These are phyloP conservation scores for Apocheima hispidaria DNA, from an alignment of 2,888 invertebrate species.

Conservation along the genomic window DNA sequence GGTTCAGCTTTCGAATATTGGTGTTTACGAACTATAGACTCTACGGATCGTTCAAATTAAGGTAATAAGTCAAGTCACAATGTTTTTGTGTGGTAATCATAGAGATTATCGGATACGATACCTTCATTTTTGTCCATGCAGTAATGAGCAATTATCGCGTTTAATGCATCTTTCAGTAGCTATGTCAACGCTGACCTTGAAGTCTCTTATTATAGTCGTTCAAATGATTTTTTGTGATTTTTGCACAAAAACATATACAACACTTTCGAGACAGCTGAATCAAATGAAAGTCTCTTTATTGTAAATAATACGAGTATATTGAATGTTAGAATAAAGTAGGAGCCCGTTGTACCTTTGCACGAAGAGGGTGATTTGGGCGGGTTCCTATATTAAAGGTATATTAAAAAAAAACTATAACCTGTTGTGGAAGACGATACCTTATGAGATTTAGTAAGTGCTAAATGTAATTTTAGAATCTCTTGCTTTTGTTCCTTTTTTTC, in stretches of 20 bases:
- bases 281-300: conserved; percentile 41
- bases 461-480: conserved; percentile 68
- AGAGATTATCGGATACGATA: conserved; percentile 2
- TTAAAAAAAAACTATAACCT: conserved; percentile 64
- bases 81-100: conserved; percentile 24
- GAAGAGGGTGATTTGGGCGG: conserved; percentile 57
- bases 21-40: conserved; percentile 58
- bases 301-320: conserved; percentile 70
- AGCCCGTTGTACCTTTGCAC: conserved; percentile 40
- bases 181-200: not conserved
- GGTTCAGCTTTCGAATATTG: conserved; percentile 86
- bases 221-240: not conserved
- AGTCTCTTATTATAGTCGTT: not conserved
- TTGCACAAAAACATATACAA: conserved; percentile 44
- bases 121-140: not conserved
- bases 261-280: conserved; percentile 26
- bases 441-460: conserved; percentile 74
- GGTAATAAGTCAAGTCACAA: conserved; percentile 40
- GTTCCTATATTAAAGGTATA: conserved; percentile 64
- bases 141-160: not conserved
- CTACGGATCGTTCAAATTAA: conserved; percentile 72
- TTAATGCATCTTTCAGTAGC: not conserved
- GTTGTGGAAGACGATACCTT: conserved; percentile 84
- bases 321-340: conserved; percentile 73
- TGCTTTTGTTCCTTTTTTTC: conserved; percentile 56